A percentile compares a stretch with the other conserved stretches of the same genome.
phyloP scores from a whole-genome alignment of 2,113 vertebrate species.

The Corythornis madagascariensis region DNA sequence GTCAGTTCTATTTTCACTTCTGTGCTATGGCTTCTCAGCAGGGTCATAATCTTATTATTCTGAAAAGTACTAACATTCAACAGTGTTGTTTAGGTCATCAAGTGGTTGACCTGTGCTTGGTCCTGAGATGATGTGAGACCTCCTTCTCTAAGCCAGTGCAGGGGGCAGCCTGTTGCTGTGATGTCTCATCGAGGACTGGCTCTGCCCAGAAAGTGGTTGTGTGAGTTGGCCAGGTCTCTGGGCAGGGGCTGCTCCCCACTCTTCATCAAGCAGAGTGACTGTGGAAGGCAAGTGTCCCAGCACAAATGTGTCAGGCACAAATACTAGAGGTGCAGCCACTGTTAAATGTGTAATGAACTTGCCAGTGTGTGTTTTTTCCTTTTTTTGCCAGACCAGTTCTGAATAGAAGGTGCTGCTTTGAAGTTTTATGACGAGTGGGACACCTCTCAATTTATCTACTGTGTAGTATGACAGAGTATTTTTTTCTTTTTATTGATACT shows the following conservation, averaged over 20 bases:
- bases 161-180: background rate
- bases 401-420: background rate
- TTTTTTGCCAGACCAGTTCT: background rate
- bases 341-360: background rate
- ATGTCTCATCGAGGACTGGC: background rate
- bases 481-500: background rate
- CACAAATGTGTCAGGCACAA: background rate
- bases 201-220: background rate
- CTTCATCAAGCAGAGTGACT: background rate
- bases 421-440: background rate
- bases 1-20: background rate
- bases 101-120: background rate
- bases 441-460: background rate
- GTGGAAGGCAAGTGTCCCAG: background rate
- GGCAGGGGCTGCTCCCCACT: background rate
- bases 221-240: background rate
- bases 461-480: background rate
- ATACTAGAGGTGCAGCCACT: fast-evolving
- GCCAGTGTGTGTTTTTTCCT: background rate
- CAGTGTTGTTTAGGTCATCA: background rate
- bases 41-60: background rate
- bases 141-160: background rate
- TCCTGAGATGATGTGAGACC: background rate
- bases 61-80: background rate
- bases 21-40: background rate